These are phyloP conservation scores for Dryoscopus gambensis DNA, from an alignment of 2,113 vertebrate species.

Conservation along the genomic window DNA sequence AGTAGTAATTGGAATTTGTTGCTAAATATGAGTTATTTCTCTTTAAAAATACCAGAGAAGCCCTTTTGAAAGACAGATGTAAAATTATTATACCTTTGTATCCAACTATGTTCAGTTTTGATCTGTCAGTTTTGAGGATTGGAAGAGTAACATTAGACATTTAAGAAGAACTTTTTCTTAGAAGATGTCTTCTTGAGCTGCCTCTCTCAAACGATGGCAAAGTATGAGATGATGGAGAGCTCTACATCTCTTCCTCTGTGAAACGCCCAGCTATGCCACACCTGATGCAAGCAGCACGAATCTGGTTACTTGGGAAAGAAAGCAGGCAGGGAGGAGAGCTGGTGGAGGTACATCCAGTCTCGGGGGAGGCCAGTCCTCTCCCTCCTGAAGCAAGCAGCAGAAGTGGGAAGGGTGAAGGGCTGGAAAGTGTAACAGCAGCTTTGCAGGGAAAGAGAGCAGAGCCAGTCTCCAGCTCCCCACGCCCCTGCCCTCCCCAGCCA, in stretches of 20 bases:
- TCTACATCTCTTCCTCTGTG: not conserved
- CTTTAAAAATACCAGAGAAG: not conserved
- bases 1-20: not conserved
- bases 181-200: not conserved
- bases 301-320: not conserved
- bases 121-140: not conserved
- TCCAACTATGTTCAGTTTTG: not conserved
- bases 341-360: not conserved
- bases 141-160: not conserved
- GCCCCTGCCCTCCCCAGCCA: not conserved
- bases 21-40: not conserved
- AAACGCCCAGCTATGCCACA: not conserved
- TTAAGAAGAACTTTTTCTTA: not conserved
- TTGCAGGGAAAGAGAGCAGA: not conserved
- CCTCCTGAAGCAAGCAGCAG: not conserved
- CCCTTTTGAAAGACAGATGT: not conserved
- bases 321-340: not conserved
- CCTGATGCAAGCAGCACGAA: not conserved
- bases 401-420: not conserved
- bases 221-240: not conserved
- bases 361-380: not conserved
- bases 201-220: not conserved
- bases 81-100: not conserved
- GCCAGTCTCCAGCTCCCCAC: not conserved
- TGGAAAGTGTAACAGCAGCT: not conserved